These are phyloP conservation scores for Dicrostonyx torquatus DNA, from an alignment of 2,797 vertebrate species.

Conservation along the genomic window DNA sequence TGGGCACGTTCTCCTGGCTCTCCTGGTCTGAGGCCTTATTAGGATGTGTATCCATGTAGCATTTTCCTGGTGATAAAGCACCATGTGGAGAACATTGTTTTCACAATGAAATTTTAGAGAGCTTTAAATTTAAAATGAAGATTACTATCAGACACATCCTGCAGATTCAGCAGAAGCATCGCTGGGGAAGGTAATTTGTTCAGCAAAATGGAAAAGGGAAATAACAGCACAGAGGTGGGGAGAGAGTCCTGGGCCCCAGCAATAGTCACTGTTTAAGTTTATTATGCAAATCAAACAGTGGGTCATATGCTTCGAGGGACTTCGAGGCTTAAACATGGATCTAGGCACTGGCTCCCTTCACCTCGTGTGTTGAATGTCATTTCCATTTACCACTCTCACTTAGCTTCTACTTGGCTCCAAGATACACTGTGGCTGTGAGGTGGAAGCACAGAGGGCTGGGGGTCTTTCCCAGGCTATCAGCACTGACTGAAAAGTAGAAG, in stretches of 20 bases:
- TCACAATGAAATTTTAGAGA: slow-evolving; percentile 64
- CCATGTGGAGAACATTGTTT: slow-evolving; percentile 59
- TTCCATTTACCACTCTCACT: background rate
- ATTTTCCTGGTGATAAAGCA: slow-evolving; percentile 52
- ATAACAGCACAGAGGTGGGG: slow-evolving; percentile 21
- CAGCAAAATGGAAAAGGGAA: slow-evolving; percentile 51
- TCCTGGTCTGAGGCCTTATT: slow-evolving; percentile 54
- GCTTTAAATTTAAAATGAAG: slow-evolving; percentile 65
- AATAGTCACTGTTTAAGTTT: background rate
- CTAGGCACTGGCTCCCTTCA: background rate
- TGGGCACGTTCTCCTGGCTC: background rate
- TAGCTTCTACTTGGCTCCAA: background rate
- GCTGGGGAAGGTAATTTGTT: slow-evolving; percentile 60
- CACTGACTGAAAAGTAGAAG: background rate
- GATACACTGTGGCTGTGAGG: background rate
- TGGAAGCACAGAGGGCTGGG: background rate
- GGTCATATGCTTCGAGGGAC: background rate
- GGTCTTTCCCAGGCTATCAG: background rate
- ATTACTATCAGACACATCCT: slow-evolving; percentile 61
- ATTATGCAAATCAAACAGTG: background rate
- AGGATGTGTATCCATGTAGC: slow-evolving; percentile 50
- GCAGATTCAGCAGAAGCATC: slow-evolving; percentile 66
- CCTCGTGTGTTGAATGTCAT: background rate
- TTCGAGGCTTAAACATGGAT: background rate
- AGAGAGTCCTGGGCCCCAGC: background rate